Evolutionary conservation across 2,888 invertebrate genomes (phyloP).

Genomic region (Eilema griseolum): DNA sequence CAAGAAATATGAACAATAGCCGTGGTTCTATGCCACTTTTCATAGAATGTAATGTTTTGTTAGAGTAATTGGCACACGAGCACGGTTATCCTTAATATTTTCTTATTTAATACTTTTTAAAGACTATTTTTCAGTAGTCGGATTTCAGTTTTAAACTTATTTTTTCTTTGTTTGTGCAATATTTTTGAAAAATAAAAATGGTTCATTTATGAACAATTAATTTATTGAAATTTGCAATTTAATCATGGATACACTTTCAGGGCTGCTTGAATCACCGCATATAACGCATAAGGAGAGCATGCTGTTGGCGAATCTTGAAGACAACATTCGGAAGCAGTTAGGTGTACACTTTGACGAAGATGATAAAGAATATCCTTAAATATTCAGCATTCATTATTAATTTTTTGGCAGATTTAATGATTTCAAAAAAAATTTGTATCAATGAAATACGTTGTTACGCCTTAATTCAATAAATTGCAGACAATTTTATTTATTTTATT

Average conservation of each 20-base stretch:
- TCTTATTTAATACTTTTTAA: too few relatives aligned
- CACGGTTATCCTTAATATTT: too few relatives aligned
- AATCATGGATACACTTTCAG: conserved; percentile 64
- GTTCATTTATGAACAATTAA: too few relatives aligned
- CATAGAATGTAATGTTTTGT: too few relatives aligned
- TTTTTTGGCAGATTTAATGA: not conserved
- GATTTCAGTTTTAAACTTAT: too few relatives aligned
- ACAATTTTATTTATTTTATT: not conserved
- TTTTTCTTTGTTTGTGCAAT: too few relatives aligned
- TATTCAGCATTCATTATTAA: not conserved
- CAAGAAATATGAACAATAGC: too few relatives aligned
- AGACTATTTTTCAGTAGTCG: too few relatives aligned
- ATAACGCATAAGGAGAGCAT: conserved; percentile 90
- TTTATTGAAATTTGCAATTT: too few relatives aligned
- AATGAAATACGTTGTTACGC: not conserved
- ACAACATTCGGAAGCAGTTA: conserved; percentile 89
- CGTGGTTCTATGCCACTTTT: too few relatives aligned
- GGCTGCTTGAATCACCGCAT: conserved; percentile 89
- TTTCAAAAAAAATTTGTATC: not conserved
- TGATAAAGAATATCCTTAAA: conserved; percentile 17
- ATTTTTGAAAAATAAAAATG: too few relatives aligned
- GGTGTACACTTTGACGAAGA: conserved; percentile 83
- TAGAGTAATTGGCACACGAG: too few relatives aligned
- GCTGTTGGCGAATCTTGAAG: conserved; percentile 90
- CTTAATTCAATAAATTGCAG: not conserved